These are phyloP conservation scores for Drosophila kohkoa DNA, from an alignment of 1,140 invertebrate genomes.

Conservation along the genomic window DNA sequence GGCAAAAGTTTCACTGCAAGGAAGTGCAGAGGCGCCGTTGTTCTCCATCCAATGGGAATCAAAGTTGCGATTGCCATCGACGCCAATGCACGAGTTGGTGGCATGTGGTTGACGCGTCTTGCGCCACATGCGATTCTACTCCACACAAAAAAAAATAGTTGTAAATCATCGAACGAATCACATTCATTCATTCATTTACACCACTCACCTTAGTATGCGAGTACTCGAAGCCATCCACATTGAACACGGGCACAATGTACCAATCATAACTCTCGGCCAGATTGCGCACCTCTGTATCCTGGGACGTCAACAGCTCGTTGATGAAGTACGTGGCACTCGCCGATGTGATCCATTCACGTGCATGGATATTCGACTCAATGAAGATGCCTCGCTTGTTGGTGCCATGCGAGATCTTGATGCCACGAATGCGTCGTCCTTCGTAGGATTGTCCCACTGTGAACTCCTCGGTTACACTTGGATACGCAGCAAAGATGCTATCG, in stretches of 20 bases:
- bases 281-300: constrained; percentile 70
- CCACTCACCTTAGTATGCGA: constrained; percentile 85
- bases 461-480: constrained; percentile 70
- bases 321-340: constrained; percentile 87
- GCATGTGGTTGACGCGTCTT: constrained; percentile 85
- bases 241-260: constrained; percentile 89
- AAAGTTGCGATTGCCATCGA: constrained; percentile 90
- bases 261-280: constrained; percentile 86
- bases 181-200: background rate
- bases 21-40: constrained; percentile 72
- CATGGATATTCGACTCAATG: constrained; percentile 86
- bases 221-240: constrained; percentile 91
- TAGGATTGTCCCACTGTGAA: constrained; percentile 85
- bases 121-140: constrained; percentile 86
- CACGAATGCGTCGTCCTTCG: constrained; percentile 87
- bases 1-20: constrained; percentile 89
- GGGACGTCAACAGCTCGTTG: constrained; percentile 85
- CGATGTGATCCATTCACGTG: constrained; percentile 87
- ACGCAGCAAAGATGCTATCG: constrained; percentile 70
- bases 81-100: constrained; percentile 86
- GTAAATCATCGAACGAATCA: background rate
- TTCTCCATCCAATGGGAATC: constrained; percentile 87
- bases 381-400: constrained; percentile 86
- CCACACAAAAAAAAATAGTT: background rate
- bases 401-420: constrained; percentile 87